Conservation (phyloP, 2,797 vertebrate genomes). For the Amblyraja radiata region DNA sequence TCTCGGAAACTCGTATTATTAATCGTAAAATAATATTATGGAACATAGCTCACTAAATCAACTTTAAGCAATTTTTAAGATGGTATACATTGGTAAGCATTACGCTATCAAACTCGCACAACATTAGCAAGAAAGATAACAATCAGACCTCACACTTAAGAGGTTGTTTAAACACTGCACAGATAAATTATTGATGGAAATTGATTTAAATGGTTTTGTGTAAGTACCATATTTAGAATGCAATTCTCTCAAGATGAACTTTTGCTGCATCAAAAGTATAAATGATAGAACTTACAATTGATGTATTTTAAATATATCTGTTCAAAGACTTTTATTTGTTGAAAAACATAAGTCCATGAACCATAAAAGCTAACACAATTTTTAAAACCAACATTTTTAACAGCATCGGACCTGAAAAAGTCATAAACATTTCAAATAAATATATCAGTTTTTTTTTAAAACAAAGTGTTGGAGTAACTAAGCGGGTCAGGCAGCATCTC, state of each 20-base stretch:
- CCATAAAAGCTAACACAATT: background rate
- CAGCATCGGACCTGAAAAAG: too few species aligned
- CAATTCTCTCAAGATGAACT: background rate
- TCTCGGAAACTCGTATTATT: background rate
- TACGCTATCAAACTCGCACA: too few species aligned
- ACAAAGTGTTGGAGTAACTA: too few species aligned
- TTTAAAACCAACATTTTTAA: background rate
- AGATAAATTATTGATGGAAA: constrained; percentile 23
- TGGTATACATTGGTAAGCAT: background rate
- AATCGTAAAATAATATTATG: background rate
- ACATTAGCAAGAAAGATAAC: too few species aligned
- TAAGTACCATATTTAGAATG: constrained; percentile 10
- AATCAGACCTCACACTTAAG: too few species aligned
- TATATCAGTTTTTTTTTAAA: too few species aligned
- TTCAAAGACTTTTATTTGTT: background rate
- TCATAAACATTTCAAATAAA: too few species aligned
- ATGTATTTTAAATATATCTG: background rate
- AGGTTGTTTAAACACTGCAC: background rate
- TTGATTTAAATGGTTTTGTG: background rate
- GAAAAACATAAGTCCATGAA: background rate
- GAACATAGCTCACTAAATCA: background rate
- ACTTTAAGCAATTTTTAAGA: background rate
- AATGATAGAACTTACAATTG: background rate
- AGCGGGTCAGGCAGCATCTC: too few species aligned
- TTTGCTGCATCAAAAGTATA: background rate